A percentile compares a stretch with the other conserved stretches of the same genome.
These are phyloP conservation scores for Rhopalosiphum padi DNA, from an alignment of 1,140 invertebrate species.

Conservation along the genomic window DNA sequence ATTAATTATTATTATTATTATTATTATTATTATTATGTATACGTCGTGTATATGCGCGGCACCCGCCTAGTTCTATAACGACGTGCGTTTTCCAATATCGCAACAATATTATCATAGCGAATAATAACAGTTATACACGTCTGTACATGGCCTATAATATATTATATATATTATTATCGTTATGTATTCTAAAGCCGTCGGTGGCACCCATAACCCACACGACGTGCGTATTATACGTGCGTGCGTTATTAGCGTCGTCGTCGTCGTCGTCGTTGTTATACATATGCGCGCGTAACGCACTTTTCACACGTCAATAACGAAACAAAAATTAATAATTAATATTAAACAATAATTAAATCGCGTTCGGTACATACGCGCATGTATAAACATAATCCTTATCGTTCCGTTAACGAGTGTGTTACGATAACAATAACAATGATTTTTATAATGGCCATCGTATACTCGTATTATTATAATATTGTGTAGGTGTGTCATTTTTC, in stretches of 20 bases:
- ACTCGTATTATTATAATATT: background rate
- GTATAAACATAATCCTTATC: background rate
- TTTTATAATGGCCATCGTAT: background rate
- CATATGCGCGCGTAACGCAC: background rate
- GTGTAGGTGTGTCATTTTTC: background rate
- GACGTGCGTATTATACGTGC: too few relatives aligned
- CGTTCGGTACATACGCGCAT: too few relatives aligned
- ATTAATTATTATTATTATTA: background rate
- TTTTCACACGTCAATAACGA: background rate
- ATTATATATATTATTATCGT: background rate
- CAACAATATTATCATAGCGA: background rate
- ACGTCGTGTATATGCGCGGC: too few relatives aligned
- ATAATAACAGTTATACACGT: background rate
- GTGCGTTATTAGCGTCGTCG: background rate
- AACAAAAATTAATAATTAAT: background rate
- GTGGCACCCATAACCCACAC: background rate
- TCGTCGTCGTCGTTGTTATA: background rate
- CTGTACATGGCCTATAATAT: too few relatives aligned
- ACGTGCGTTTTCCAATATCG: background rate
- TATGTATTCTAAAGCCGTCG: background rate
- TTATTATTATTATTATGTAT: too few relatives aligned
- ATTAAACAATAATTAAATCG: slow-evolving; percentile 1
- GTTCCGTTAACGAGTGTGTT: background rate
- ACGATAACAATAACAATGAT: background rate
- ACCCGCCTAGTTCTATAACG: background rate